Evolutionary conservation across 2,113 vertebrate genomes (phyloP), one percentile per base, ranked within the genome.

Genomic region (Cyanistes caeruleus): DNA sequence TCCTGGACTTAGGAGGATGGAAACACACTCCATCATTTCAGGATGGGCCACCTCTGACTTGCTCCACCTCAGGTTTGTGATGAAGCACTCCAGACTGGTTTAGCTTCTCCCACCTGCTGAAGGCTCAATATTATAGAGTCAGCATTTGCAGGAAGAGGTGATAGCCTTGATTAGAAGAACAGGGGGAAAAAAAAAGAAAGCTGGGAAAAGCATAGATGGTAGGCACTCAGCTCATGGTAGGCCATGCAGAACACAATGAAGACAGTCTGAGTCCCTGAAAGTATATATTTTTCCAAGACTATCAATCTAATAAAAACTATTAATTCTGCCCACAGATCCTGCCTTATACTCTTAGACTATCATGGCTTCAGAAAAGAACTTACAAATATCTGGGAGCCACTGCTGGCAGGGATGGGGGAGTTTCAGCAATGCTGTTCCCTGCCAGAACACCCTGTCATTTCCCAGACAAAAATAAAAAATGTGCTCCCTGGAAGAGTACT

Each of bases 391-490:
- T 90, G 83, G 49, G 60, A 92, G 64, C 27, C 48, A 67, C 64
- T 6, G 1, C 64, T 89, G 73, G 76, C 15, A 4, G 63, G 35
- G 39, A 60, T 0, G 33, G 43, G 58, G 28, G 73, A 93, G 81
- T 81, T 75, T 51, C 94, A 92, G 82, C 93, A 82, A 49, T 18
- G 19, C 53, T 89, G 20, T 44, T 74, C 23, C 70, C 41, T 95
- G 89, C 95, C 93, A 93, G 87, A 52, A 72, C 39, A 64, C 35
- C 88, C 81, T 89, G 62, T 97, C 73, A 84, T 86, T 95, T 87
- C 56, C 75, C 80, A 63, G 88, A 83, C 93, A 96, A 97, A 96
- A 97, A 96, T 97, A 95, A 96, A 86, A 69, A 73, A 87, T 84
- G 82, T 89, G 59, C 41, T 95, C 83, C 62, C 15, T 63, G 41